These are phyloP conservation scores for Aphelenchoides fujianensis DNA, from an alignment of 1,140 invertebrate species.

Conservation along the genomic window DNA sequence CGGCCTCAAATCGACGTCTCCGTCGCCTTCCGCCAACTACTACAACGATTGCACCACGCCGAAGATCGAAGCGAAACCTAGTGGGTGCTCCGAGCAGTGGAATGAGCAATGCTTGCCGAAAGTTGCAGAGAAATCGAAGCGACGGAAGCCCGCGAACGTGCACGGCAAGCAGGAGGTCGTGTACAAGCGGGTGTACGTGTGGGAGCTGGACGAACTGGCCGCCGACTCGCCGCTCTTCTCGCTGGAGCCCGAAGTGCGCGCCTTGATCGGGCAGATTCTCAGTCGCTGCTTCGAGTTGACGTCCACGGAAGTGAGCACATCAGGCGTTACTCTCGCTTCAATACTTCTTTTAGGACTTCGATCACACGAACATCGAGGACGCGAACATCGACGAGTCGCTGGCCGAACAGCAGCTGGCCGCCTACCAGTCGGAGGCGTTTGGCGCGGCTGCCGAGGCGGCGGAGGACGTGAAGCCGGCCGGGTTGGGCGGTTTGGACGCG, in stretches of 20 bases:
- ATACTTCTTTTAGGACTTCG: not conserved
- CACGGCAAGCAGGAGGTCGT: not conserved
- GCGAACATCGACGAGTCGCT: not conserved
- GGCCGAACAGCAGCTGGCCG: not conserved
- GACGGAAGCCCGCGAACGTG: not conserved
- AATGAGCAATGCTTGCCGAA: too few relatives aligned
- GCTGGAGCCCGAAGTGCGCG: not conserved
- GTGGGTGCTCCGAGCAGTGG: not conserved
- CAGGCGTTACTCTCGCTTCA: not conserved
- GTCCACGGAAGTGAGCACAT: not conserved
- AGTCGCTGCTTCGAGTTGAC: not conserved
- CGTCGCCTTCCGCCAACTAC: not conserved
- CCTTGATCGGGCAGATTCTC: not conserved
- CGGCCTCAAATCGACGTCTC: not conserved
- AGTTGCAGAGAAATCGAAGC: constrained; percentile 1
- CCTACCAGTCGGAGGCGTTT: not conserved
- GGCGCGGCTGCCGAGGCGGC: not conserved
- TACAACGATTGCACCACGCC: not conserved
- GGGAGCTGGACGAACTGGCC: constrained; percentile 3
- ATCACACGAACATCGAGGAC: constrained; percentile 10
- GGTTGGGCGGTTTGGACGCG: too few relatives aligned
- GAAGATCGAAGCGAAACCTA: constrained; percentile 2
- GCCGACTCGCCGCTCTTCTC: not conserved
- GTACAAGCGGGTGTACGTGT: constrained; percentile 10
- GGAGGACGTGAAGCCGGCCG: not conserved